These are phyloP conservation scores for Xiphydria camelus DNA, from an alignment of 2,888 invertebrate genomes.

Conservation along the genomic window DNA sequence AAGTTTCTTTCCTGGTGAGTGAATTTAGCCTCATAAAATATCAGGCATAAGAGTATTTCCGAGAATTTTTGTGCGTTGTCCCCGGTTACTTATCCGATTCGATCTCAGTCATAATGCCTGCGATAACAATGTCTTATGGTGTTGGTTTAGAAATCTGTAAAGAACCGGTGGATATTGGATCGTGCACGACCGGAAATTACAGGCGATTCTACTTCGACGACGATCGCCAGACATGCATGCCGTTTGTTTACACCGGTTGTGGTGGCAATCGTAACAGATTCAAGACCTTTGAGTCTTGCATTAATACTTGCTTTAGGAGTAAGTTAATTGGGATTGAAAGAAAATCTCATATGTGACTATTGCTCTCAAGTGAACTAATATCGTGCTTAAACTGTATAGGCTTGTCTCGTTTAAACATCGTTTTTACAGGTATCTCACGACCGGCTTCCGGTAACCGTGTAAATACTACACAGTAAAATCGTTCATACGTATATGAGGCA, in stretches of 20 bases:
- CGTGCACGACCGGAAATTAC: slow-evolving; percentile 61
- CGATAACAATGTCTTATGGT: slow-evolving; percentile 5
- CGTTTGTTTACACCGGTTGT: slow-evolving; percentile 86
- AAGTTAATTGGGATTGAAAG: slow-evolving; percentile 34
- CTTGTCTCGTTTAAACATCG: not conserved
- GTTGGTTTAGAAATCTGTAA: slow-evolving; percentile 66
- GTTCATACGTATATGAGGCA: not conserved
- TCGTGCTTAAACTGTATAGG: no score
- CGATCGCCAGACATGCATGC: slow-evolving; percentile 69
- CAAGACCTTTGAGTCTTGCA: slow-evolving; percentile 72
- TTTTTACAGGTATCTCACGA: not conserved
- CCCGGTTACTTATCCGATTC: no score
- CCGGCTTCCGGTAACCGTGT: not conserved
- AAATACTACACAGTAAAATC: not conserved
- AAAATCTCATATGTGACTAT: not conserved
- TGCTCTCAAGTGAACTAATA: no score
- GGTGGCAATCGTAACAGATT: slow-evolving; percentile 87
- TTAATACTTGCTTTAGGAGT: slow-evolving; percentile 62
- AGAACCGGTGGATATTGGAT: slow-evolving; percentile 67
- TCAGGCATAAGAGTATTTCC: slow-evolving; percentile 2
- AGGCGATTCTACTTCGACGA: slow-evolving; percentile 78
- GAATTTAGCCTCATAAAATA: not conserved
- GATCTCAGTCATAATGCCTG: not conserved
- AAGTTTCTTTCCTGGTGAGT: no score
- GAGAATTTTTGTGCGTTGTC: no score